Evolutionary conservation across 2,113 vertebrate species (phyloP).

Genomic region (Cyrtonyx montezumae): DNA sequence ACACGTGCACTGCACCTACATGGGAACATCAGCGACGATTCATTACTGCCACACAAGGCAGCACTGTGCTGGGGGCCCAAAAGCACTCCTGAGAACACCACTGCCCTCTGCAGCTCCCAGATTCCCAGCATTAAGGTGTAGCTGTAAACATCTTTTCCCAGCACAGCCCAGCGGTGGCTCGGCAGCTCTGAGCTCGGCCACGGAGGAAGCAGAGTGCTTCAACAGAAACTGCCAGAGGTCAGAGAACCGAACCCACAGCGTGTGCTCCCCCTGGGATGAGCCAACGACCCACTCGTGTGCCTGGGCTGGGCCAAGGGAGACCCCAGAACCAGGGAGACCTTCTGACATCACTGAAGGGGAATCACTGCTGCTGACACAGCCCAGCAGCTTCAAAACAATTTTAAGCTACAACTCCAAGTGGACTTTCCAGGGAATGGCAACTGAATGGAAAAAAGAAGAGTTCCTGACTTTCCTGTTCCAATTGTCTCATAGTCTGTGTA

Average conservation of each 20-base stretch:
- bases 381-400: background rate
- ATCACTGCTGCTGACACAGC: accelerated
- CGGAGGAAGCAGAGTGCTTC: background rate
- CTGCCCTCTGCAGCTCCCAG: accelerated
- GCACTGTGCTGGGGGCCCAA: accelerated
- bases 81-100: background rate
- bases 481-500: slow-evolving; percentile 15
- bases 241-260: background rate
- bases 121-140: accelerated
- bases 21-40: background rate
- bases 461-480: background rate
- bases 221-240: background rate
- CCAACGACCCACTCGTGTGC: no score
- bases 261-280: background rate
- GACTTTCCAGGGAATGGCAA: background rate
- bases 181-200: background rate
- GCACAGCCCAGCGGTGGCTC: background rate
- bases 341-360: background rate
- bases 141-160: background rate
- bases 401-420: background rate
- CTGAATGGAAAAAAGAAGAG: background rate
- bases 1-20: background rate
- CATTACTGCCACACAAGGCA: background rate
- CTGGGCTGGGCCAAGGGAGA: no score
- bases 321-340: no score